Conservation (phyloP, 2,113 vertebrate genomes). For the Chionomys nivalis region DNA sequence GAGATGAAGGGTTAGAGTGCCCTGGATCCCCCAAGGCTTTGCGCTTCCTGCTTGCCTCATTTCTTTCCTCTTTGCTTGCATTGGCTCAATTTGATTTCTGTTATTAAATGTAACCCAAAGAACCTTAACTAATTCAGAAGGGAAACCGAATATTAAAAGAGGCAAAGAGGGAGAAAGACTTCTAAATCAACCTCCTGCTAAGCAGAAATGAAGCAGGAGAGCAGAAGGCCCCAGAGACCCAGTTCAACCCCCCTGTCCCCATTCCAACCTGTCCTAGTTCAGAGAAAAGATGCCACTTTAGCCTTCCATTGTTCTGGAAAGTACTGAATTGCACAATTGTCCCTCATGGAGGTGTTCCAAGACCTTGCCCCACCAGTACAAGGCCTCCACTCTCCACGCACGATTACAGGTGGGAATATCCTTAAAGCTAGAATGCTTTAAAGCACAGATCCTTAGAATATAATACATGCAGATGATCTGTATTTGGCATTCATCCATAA, state of each 20-base stretch:
- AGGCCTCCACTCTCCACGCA: background rate
- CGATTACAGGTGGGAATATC: slow-evolving; percentile 26
- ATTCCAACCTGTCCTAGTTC: background rate
- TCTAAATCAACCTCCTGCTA: slow-evolving; percentile 47
- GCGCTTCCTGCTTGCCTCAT: background rate
- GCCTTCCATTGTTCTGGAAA: background rate
- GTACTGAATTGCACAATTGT: background rate
- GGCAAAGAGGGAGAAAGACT: slow-evolving; percentile 29
- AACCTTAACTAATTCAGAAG: slow-evolving; percentile 55
- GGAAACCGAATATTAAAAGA: slow-evolving; percentile 68
- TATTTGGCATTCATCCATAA: slow-evolving; percentile 52
- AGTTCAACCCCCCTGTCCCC: background rate
- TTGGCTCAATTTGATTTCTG: slow-evolving; percentile 61
- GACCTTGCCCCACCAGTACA: background rate
- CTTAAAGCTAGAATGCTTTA: slow-evolving; percentile 49
- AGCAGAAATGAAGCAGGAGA: slow-evolving; percentile 57
- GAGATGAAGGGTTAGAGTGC: background rate
- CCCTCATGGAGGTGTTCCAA: background rate
- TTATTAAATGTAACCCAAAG: slow-evolving; percentile 68
- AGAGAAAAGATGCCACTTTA: background rate
- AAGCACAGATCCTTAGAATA: slow-evolving; percentile 55
- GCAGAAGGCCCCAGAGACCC: background rate
- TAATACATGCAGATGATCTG: slow-evolving; percentile 48
- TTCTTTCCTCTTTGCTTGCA: slow-evolving; percentile 53
- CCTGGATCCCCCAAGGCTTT: background rate